Evolutionary conservation across 1,140 invertebrate genomes (phyloP).

Genomic region (Hycleus cichorii): DNA sequence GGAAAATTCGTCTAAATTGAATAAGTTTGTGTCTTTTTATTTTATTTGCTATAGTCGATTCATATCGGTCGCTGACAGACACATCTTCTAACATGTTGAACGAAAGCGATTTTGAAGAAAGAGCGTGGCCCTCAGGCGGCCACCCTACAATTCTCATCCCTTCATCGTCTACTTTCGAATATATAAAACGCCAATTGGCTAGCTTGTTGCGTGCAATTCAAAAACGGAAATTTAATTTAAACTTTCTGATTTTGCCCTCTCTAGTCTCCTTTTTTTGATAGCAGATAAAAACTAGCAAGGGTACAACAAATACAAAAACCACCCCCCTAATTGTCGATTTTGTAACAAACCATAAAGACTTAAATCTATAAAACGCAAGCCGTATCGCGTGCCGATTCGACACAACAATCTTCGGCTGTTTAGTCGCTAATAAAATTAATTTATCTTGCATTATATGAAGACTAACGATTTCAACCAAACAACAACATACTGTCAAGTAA

Average conservation of each 20-base stretch:
- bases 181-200: conserved; percentile 35
- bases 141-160: conserved; percentile 4
- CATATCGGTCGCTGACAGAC: conserved; percentile 27
- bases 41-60: conserved; percentile 25
- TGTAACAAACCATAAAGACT: too few relatives aligned
- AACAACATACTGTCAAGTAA: too few relatives aligned
- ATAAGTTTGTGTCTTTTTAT: conserved; percentile 36
- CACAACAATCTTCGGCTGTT: conserved; percentile 41
- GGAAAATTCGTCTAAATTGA: conserved; percentile 36
- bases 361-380: conserved; percentile 17
- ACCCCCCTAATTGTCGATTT: not conserved
- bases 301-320: too few relatives aligned
- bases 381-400: conserved; percentile 36
- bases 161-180: conserved; percentile 11
- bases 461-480: conserved; percentile 24
- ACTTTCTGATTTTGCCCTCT: conserved; percentile 30
- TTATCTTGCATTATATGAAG: conserved; percentile 40
- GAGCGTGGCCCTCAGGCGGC: conserved; percentile 15
- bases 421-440: conserved; percentile 44
- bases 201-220: conserved; percentile 39
- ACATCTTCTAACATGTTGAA: conserved; percentile 8
- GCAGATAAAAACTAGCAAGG: too few relatives aligned
- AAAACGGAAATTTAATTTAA: conserved; percentile 41
- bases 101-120: conserved; percentile 32
- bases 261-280: too few relatives aligned